A percentile compares a stretch with the other conserved stretches of the same genome.
These are phyloP conservation scores for Epinephelus awoara DNA, from an alignment of 2,797 vertebrate species.

Conservation along the genomic window DNA sequence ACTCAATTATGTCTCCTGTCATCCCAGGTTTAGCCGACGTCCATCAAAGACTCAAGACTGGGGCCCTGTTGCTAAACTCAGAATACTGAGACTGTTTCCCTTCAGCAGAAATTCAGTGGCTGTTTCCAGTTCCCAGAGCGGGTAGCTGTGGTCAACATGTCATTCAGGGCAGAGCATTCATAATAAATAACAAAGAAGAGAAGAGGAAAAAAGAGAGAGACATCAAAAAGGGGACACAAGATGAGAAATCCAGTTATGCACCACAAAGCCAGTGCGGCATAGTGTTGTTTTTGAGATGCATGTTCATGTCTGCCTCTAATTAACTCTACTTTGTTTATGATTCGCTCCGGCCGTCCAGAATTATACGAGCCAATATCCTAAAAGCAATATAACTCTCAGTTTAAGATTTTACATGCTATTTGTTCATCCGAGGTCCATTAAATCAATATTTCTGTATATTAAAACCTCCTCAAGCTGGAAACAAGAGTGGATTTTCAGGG, in stretches of 20 bases:
- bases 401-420: constrained; percentile 19
- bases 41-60: constrained; percentile 42
- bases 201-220: constrained; percentile 2
- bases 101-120: constrained; percentile 17
- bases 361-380: constrained; percentile 6
- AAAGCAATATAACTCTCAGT: constrained; percentile 31
- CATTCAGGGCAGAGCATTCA: constrained; percentile 28
- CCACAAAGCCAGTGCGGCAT: neutral
- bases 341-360: neutral
- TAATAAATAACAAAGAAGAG: constrained; percentile 25
- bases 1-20: constrained; percentile 68
- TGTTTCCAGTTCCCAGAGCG: constrained; percentile 4
- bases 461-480: constrained; percentile 12
- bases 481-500: constrained; percentile 11
- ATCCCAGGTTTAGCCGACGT: constrained; percentile 38
- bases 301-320: constrained; percentile 9
- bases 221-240: constrained; percentile 4
- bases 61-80: constrained; percentile 38
- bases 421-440: constrained; percentile 5
- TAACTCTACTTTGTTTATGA: constrained; percentile 21
- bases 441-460: constrained; percentile 16
- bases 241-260: neutral
- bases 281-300: constrained; percentile 23
- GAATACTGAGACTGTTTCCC: constrained; percentile 27
- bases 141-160: constrained; percentile 24